Evolutionary conservation across 2,113 vertebrate species (phyloP), one percentile per base, ranked within the genome.

Genomic region (Psilopsiagon aurifrons): DNA sequence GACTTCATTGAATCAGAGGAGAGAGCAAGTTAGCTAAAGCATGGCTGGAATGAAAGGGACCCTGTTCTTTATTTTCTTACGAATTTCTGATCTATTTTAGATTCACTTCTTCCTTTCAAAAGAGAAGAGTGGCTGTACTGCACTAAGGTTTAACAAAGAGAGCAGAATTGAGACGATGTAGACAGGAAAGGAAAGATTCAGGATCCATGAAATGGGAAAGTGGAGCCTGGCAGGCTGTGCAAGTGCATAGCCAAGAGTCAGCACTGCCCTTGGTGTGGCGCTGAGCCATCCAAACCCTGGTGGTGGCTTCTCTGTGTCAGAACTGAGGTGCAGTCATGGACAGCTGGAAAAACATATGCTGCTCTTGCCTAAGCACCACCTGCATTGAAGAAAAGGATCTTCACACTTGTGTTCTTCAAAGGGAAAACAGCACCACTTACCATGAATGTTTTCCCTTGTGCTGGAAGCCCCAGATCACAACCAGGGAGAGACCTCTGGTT

Each of bases 341-440:
- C 96, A 97, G 95, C 95, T 97, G 96, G 69, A 95, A 74, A 96
- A 96, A 97, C 92, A 95, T 1, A 13, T 44, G 59, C 68, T 88
- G 92, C 96, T 81, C 22, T 12, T 94, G 94, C 86, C 86, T 75
- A 22, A 92, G 7, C 91, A 81, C 91, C 91, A 94, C 92, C 95
- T 91, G 95, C 84, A 5, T 5, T 1, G 16, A 28, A 78, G 94
- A 83, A 63, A 90, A 90, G 88, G 73, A 20, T 46, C 83, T 27
- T 94, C 86, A 67, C 88, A n/a, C 91, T 81, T 1, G 13, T 0
- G 0, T 59, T 59, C 92, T 84, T 92, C 91, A 92, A 84, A 95
- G 94, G 51, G 49, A 70, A 86, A 94, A 47, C 92, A 95, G 29
- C 68, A 41, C 1, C 69, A 8, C 94, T 47, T 14, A 19, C 54